Evolutionary conservation across 2,113 vertebrate genomes (phyloP).

Genomic region (Peromyscus californicus): DNA sequence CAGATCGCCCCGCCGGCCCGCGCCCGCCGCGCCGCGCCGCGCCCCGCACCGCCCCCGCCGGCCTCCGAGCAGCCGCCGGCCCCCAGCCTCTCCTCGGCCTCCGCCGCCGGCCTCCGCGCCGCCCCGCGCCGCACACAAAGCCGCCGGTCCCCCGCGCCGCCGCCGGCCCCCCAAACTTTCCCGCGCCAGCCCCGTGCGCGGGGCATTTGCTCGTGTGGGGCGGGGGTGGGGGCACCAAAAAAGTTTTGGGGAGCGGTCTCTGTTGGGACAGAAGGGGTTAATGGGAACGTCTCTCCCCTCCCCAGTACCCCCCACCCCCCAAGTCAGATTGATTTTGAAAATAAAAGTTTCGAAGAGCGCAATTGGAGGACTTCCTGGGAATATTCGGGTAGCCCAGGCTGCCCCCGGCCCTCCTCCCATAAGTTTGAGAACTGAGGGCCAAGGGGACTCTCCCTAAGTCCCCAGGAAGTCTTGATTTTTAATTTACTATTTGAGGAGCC

Average conservation of each 20-base stretch:
- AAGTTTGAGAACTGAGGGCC: neutral
- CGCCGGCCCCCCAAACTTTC: slow-evolving; percentile 75
- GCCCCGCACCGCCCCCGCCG: slow-evolving; percentile 68
- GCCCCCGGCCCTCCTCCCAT: neutral
- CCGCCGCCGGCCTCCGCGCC: slow-evolving; percentile 77
- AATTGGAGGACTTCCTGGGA: neutral
- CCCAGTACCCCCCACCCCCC: neutral
- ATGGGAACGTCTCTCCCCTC: slow-evolving; percentile 55
- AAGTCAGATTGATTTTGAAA: neutral
- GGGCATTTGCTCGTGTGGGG: slow-evolving; percentile 10
- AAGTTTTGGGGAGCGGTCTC: slow-evolving; percentile 70
- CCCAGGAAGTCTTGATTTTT: neutral
- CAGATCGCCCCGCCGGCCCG: slow-evolving; percentile 71
- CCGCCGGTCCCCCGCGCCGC: slow-evolving; percentile 64
- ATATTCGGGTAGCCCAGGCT: neutral
- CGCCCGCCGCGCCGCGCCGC: slow-evolving; percentile 74
- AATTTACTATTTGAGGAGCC: slow-evolving; percentile 55
- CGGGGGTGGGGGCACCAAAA: slow-evolving; percentile 28
- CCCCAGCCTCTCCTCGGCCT: slow-evolving; percentile 64
- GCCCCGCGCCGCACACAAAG: slow-evolving; percentile 77
- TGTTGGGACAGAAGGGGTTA: slow-evolving; percentile 69
- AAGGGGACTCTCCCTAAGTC: neutral
- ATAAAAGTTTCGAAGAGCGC: slow-evolving; percentile 36
- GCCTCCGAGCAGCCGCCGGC: slow-evolving; percentile 62
- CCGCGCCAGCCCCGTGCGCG: slow-evolving; percentile 48